Conservation (phyloP, 2,797 vertebrate genomes). For the Aldrovandia affinis region DNA sequence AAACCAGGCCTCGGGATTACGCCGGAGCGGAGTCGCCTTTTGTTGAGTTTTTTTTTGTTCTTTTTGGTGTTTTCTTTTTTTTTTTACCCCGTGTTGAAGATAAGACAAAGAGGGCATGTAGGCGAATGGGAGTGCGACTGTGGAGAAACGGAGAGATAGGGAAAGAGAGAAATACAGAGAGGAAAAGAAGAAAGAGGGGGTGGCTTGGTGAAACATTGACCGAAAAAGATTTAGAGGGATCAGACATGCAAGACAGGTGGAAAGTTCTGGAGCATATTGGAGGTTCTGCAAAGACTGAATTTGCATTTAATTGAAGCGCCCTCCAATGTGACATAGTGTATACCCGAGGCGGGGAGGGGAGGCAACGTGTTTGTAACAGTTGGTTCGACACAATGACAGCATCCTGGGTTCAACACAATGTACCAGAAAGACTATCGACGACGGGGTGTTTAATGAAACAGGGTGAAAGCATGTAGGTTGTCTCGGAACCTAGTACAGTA, state of each 20-base stretch:
- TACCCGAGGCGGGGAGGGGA: background rate
- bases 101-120: background rate
- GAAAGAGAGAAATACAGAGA: no score
- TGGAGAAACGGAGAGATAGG: background rate
- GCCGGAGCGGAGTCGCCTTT: background rate
- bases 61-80: background rate
- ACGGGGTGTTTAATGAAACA: background rate
- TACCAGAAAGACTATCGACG: background rate
- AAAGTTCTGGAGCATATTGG: background rate
- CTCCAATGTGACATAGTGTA: background rate
- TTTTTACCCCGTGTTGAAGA: background rate
- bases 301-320: background rate
- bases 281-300: background rate
- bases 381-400: no score
- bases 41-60: background rate
- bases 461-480: background rate
- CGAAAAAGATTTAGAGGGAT: background rate
- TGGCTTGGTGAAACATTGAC: background rate
- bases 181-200: no score
- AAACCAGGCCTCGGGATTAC: slow-evolving; percentile 5
- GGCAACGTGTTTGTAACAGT: background rate
- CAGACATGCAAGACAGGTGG: slow-evolving; percentile 4
- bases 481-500: no score
- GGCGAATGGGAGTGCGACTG: background rate
- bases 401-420: background rate